Percentiles rank a stretch among this genome's conserved stretches.
phyloP scores from a whole-genome alignment of 2,113 vertebrate genomes.

The Cranoglanis bouderius region DNA sequence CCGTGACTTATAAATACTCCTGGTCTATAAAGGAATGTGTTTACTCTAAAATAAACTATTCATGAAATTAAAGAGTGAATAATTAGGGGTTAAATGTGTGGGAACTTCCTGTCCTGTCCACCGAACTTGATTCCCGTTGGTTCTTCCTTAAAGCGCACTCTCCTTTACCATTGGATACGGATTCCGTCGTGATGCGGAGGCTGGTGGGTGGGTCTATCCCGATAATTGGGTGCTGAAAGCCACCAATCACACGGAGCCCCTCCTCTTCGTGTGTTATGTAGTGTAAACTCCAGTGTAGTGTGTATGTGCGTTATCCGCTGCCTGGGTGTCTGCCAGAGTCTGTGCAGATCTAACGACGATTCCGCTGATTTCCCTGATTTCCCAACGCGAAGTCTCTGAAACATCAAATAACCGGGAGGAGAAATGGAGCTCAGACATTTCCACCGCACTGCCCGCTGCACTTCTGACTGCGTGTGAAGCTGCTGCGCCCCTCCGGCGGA shows the following conservation, averaged over 20 bases:
- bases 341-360: not conserved
- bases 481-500: not conserved
- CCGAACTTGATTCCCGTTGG: conserved; percentile 49
- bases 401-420: too few species aligned
- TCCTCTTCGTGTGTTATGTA: conserved; percentile 15
- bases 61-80: too few species aligned
- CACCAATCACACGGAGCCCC: conserved; percentile 30
- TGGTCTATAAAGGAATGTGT: not conserved
- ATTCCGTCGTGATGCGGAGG: not conserved
- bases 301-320: not conserved
- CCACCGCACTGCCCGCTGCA: not conserved
- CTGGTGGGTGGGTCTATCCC: not conserved
- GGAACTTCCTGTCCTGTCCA: conserved; percentile 35
- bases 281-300: conserved; percentile 34
- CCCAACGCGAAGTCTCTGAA: not conserved
- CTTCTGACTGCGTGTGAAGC: not conserved
- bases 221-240: conserved; percentile 32
- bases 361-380: not conserved
- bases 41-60: rapidly evolving
- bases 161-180: conserved; percentile 36
- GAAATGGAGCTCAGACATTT: not conserved
- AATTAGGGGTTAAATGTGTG: too few species aligned
- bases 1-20: too few species aligned
- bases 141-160: not conserved
- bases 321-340: not conserved